These are phyloP conservation scores for Nymphalis c-album DNA, from an alignment of 2,888 invertebrate species.

Conservation along the genomic window DNA sequence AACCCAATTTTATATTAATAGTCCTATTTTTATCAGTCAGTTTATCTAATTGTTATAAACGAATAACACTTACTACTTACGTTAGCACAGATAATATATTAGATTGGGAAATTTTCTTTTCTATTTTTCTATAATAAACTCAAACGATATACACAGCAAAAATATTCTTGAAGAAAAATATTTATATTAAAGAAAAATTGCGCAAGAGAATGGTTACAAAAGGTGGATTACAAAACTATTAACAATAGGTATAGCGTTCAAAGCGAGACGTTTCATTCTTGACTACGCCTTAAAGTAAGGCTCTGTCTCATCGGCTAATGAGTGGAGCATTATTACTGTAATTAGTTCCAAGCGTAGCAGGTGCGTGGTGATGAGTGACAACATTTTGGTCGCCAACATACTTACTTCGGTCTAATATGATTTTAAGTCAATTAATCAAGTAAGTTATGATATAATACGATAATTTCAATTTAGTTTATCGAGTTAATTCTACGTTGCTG, in stretches of 20 bases:
- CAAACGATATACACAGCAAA: background rate
- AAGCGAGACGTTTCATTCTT: slow-evolving; percentile 34
- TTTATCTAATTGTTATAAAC: too few relatives aligned
- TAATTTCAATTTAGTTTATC: background rate
- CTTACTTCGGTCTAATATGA: slow-evolving; percentile 44
- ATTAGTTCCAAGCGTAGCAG: slow-evolving; percentile 72
- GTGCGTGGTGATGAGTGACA: slow-evolving; percentile 67
- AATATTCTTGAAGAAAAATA: background rate
- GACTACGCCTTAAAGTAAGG: slow-evolving; percentile 39
- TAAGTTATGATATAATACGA: background rate
- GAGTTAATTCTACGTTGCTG: background rate
- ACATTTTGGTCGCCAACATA: slow-evolving; percentile 41
- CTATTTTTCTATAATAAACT: background rate
- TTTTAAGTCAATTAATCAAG: slow-evolving; percentile 35
- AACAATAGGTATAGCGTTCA: slow-evolving; percentile 17
- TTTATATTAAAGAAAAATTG: background rate
- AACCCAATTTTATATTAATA: too few relatives aligned
- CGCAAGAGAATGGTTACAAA: background rate
- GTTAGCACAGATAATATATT: background rate
- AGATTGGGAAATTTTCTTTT: slow-evolving; percentile 1
- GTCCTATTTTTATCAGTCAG: too few relatives aligned
- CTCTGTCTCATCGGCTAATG: slow-evolving; percentile 42
- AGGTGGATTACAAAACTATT: slow-evolving; percentile 11
- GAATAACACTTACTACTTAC: too few relatives aligned
- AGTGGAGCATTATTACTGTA: slow-evolving; percentile 51